Conservation (phyloP, 2,888 invertebrate genomes). For the Trissoscelio sp. region DNA sequence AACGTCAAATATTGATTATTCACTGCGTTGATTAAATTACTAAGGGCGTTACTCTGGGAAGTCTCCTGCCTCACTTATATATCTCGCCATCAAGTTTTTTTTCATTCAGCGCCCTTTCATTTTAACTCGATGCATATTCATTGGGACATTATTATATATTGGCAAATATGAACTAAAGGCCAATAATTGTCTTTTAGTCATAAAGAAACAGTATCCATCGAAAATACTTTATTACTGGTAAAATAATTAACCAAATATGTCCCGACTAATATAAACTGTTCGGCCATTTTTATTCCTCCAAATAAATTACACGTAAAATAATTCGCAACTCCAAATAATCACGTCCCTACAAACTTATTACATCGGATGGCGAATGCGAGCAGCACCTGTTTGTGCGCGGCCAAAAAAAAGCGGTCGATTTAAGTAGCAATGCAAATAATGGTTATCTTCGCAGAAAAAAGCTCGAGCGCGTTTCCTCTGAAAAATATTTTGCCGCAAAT, state of each 20-base stretch:
- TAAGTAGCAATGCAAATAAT: constrained; percentile 56
- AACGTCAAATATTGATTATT: constrained; percentile 77
- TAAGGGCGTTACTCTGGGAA: constrained; percentile 81
- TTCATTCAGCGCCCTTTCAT: constrained; percentile 52
- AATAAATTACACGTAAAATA: neutral
- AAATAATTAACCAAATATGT: no score
- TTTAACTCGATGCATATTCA: constrained; percentile 80
- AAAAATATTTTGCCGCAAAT: constrained; percentile 57
- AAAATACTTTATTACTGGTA: no score
- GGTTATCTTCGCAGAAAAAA: constrained; percentile 49
- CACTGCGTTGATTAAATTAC: constrained; percentile 82
- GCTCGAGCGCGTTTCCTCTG: constrained; percentile 22
- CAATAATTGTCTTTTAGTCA: neutral
- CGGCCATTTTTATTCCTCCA: neutral
- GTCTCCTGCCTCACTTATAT: constrained; percentile 73
- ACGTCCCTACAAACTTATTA: constrained; percentile 56
- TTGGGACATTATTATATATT: constrained; percentile 70
- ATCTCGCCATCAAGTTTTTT: constrained; percentile 52
- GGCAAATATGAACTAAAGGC: constrained; percentile 36
- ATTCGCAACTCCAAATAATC: constrained; percentile 39
- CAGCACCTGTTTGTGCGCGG: constrained; percentile 44
- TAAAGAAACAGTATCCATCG: no score
- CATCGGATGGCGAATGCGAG: constrained; percentile 21
- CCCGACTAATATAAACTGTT: no score
- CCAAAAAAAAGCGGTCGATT: constrained; percentile 42